Percentiles rank a stretch among this genome's conserved stretches.
These are phyloP conservation scores for Whitmania pigra DNA, from an alignment of 1,140 invertebrate genomes.

Conservation along the genomic window DNA sequence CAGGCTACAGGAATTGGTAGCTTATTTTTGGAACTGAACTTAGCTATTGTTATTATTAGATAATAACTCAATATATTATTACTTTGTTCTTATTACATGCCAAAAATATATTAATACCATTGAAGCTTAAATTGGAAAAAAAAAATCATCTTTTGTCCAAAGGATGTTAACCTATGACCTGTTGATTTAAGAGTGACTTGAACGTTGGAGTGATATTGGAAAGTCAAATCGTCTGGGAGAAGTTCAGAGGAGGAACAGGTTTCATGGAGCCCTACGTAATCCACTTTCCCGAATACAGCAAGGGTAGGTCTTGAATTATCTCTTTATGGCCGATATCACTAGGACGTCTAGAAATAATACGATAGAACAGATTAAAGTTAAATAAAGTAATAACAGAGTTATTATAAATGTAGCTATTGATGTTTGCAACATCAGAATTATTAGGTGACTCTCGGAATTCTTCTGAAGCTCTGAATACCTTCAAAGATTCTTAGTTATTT, in stretches of 20 bases:
- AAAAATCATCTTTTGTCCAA: not conserved
- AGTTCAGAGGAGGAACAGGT: conserved; percentile 58
- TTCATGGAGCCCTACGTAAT: conserved; percentile 59
- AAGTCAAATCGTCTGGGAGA: conserved; percentile 64
- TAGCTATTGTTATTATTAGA: not conserved
- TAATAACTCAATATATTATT: not conserved
- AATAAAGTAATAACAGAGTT: too few species aligned
- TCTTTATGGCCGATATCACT: too few species aligned
- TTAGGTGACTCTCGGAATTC: too few species aligned
- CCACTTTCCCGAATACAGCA: conserved; percentile 66
- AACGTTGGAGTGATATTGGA: conserved; percentile 65
- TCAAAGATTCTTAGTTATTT: too few species aligned
- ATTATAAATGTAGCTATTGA: too few species aligned
- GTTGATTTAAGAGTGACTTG: conserved; percentile 31
- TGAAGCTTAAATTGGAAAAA: not conserved
- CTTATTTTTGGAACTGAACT: not conserved
- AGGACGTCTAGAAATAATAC: too few species aligned
- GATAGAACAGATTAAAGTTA: too few species aligned
- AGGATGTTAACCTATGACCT: not conserved
- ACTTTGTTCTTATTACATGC: too few species aligned
- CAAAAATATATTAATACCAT: not conserved
- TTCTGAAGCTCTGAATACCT: not conserved
- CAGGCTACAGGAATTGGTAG: conserved; percentile 56
- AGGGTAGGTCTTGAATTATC: conserved; percentile 37
- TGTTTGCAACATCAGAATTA: not conserved